Base-by-base conservation (phyloP, 2,888 invertebrate species). In the Lapara coniferarum region DNA sequence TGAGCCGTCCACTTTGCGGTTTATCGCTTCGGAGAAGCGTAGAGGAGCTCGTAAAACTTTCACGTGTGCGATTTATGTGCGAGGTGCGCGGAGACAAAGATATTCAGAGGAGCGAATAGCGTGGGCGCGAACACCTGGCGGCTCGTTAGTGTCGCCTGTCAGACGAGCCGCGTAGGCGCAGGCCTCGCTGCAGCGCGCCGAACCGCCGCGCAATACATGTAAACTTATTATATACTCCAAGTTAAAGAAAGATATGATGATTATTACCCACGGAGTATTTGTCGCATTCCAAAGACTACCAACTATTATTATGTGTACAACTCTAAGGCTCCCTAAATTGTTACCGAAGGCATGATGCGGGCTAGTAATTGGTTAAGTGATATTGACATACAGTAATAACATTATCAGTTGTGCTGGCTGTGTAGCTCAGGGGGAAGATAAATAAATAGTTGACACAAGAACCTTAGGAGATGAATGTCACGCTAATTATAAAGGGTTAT, bases 11-110 rank as follows among this genome's bases (percentile, higher is more conserved):
- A 81, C 80, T 79, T 79, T 83, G 79, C 83, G 82, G 83, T 90
- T 91, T 92, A 91, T 89, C 83, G 82, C 83, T 92, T 92, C 90
- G 85, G 83, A 87, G 91, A 92, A 91, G 88, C 85, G 84, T 89
- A 87, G 88, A 90, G 89, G 89, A 88, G 90, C 82, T 91, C 92
- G 89, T 93, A 92, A 93, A 93, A 93, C 92, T 93, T 93, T 93
- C 93, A 92, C 92, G 90, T 89, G 82, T 85, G 84, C 91, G 85
- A 92, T 92, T 92, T 92, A 92, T 91, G 88, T 82, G 84, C 83
- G 85, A 87, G 87, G 86, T 87, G 85, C 82, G 82, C 83, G 85
- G 87, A 89, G 90, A 91, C 91, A 89, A 90, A 92, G 90, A 90
- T 90, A 89, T 87, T 87, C 84, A 83, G 89, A 90, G 86, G 88